These are phyloP conservation scores for Liodrosophila aerea DNA, from an alignment of 2,888 invertebrate species.

Conservation along the genomic window DNA sequence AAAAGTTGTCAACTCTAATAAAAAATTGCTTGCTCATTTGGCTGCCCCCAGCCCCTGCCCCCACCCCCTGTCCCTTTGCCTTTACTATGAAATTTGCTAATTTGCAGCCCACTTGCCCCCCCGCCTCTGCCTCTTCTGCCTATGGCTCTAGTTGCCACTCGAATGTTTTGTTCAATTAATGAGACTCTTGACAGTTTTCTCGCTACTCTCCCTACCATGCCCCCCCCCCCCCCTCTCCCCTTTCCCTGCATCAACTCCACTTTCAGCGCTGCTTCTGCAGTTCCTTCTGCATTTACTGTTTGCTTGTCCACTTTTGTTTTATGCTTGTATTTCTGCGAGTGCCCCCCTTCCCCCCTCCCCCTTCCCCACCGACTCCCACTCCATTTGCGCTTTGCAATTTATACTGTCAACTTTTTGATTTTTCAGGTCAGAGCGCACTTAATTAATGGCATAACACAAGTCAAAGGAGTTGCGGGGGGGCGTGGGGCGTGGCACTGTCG, in stretches of 20 bases:
- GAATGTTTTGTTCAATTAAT: constrained; percentile 79
- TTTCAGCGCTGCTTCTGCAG: constrained; percentile 7
- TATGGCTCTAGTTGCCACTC: constrained; percentile 52
- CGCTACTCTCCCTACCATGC: constrained; percentile 25
- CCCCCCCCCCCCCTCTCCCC: constrained; percentile 13
- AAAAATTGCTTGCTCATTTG: constrained; percentile 73
- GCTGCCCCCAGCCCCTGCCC: constrained; percentile 15
- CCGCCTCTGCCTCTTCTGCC: constrained; percentile 16
- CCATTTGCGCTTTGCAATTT: constrained; percentile 64
- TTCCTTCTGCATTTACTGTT: constrained; percentile 1
- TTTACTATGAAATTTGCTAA: neutral
- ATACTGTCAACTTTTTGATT: constrained; percentile 78
- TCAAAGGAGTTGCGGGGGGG: neutral
- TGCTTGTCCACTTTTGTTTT: constrained; percentile 6
- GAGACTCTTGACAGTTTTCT: constrained; percentile 78
- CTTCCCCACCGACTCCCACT: constrained; percentile 21
- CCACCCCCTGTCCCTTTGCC: neutral
- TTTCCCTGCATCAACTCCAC: constrained; percentile 17
- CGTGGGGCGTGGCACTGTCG: neutral
- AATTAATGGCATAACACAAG: constrained; percentile 58
- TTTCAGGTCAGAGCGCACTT: constrained; percentile 75
- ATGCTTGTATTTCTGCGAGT: constrained; percentile 14
- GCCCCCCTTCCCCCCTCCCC: constrained; percentile 12
- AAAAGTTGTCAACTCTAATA: constrained; percentile 48
- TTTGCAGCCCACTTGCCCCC: neutral